A percentile compares a stretch with the other conserved stretches of the same genome.
These are phyloP conservation scores for mouse (Mus musculus) DNA, from an alignment of 2,113 vertebrate genomes.

Conservation along the genomic window DNA sequence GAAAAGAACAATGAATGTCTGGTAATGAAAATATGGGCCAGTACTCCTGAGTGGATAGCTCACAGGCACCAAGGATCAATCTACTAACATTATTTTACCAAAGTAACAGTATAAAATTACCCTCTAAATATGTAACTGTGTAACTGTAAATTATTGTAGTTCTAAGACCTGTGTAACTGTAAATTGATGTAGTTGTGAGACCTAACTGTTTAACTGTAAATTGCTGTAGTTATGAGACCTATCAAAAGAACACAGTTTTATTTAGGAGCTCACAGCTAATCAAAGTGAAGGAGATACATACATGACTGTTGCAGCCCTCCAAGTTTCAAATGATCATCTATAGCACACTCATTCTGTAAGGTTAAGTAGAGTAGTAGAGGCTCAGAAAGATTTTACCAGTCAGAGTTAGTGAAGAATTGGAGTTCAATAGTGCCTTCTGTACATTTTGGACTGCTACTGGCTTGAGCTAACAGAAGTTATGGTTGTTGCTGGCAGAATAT, in stretches of 20 bases:
- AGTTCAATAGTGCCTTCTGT: neutral
- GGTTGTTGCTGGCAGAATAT: neutral
- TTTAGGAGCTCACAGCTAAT: accelerated
- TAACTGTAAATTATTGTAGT: neutral
- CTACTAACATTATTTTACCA: neutral
- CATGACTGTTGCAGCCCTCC: neutral
- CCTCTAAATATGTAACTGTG: neutral
- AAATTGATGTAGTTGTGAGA: neutral
- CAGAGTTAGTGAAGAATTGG: neutral
- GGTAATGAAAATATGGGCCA: neutral
- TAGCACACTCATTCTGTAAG: neutral
- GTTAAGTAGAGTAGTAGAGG: neutral
- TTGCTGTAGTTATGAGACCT: neutral
- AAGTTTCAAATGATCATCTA: neutral
- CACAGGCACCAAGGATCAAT: neutral
- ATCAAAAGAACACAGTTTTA: neutral
- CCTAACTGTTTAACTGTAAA: no score
- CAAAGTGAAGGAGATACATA: neutral
- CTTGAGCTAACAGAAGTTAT: neutral
- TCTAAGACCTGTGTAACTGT: no score
- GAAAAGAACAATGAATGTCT: neutral
- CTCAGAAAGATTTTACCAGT: no score
- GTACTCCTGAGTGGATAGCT: neutral
- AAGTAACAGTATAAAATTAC: neutral
- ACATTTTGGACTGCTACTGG: neutral